phyloP scores from a whole-genome alignment of 2,113 vertebrate species.

The Neodontobutis hainanensis region DNA sequence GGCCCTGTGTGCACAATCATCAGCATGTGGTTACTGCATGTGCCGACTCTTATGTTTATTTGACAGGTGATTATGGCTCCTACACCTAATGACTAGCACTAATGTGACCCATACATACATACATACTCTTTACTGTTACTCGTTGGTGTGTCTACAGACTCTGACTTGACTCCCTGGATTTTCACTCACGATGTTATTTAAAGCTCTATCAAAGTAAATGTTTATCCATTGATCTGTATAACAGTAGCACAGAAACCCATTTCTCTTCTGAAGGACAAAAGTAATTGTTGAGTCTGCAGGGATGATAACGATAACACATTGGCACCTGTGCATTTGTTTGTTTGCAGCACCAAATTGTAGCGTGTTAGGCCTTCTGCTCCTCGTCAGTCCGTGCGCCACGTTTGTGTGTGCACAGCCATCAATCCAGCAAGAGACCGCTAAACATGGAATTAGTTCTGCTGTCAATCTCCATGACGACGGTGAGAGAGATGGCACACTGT shows the following conservation, averaged over 20 bases:
- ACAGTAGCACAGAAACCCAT: not conserved
- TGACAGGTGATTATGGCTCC: not conserved
- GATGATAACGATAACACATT: no score
- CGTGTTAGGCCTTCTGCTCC: not conserved
- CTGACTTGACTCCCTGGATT: not conserved
- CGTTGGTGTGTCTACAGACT: not conserved
- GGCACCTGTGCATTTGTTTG: not conserved
- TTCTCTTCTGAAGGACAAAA: not conserved
- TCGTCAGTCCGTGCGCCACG: conserved; percentile 16
- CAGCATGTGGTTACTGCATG: not conserved
- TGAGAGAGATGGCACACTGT: conserved; percentile 25
- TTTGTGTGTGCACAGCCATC: conserved; percentile 24
- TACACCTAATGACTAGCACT: not conserved
- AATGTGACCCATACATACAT: not conserved
- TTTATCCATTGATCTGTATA: conserved; percentile 3
- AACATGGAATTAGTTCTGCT: conserved; percentile 59
- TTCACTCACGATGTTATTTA: not conserved
- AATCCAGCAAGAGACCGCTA: conserved; percentile 30
- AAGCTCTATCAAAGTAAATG: not conserved
- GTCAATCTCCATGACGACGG: conserved; percentile 57
- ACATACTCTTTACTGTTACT: not conserved
- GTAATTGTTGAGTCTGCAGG: not conserved
- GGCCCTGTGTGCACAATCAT: conserved; percentile 1
- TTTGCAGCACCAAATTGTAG: not conserved
- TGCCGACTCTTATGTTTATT: not conserved